These are phyloP conservation scores for Metellina segmentata DNA, from an alignment of 2,888 invertebrate species.

Conservation along the genomic window DNA sequence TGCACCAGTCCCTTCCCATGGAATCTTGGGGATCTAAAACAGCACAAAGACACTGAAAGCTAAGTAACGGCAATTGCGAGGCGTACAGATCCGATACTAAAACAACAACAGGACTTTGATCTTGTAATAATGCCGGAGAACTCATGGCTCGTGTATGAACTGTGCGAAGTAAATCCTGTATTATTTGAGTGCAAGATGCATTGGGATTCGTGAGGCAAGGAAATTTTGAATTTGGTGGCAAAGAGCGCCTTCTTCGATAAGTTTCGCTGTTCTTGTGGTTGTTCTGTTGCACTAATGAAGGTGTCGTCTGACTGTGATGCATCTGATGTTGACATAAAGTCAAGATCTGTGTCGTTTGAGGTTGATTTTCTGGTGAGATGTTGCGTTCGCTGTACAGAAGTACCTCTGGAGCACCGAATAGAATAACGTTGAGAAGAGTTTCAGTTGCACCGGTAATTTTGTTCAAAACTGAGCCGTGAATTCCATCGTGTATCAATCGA, in stretches of 20 bases:
- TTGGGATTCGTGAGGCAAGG: background rate
- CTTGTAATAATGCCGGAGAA: slow-evolving; percentile 17
- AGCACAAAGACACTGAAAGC: slow-evolving; percentile 82
- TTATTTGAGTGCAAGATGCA: background rate
- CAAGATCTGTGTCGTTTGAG: background rate
- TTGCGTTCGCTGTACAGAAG: slow-evolving; percentile 11
- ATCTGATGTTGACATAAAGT: background rate
- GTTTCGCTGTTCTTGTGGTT: background rate
- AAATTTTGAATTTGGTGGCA: slow-evolving; percentile 6
- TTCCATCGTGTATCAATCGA: slow-evolving; percentile 67
- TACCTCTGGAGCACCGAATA: slow-evolving; percentile 84
- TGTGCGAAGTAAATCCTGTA: slow-evolving; percentile 4
- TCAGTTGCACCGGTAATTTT: slow-evolving; percentile 83
- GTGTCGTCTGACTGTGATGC: slow-evolving; percentile 37
- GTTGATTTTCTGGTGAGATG: background rate
- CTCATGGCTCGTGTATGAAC: background rate
- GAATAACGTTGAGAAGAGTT: slow-evolving; percentile 84
- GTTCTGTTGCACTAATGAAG: background rate
- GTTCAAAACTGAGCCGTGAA: slow-evolving; percentile 80
- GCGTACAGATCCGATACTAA: slow-evolving; percentile 85
- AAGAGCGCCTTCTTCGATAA: slow-evolving; percentile 37
- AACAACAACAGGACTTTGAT: slow-evolving; percentile 79
- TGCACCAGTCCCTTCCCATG: slow-evolving; percentile 84
- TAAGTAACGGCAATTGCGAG: slow-evolving; percentile 84
- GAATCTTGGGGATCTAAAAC: slow-evolving; percentile 83